Evolutionary conservation across 2,797 vertebrate genomes (phyloP).

Genomic region (Poecilia picta): DNA sequence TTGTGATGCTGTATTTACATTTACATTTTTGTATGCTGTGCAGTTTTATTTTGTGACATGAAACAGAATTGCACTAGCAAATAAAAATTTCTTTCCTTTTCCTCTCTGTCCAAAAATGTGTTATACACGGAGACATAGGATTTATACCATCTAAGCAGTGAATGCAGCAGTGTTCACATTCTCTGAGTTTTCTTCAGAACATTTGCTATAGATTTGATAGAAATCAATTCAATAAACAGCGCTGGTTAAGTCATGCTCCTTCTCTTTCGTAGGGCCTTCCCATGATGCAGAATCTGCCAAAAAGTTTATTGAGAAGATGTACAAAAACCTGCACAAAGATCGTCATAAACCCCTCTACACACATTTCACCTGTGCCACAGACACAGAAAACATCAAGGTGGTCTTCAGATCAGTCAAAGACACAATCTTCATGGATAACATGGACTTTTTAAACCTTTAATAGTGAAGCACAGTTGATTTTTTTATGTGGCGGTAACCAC

Average conservation of each 20-base stretch:
- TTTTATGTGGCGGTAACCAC: background rate
- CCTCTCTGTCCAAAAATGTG: background rate
- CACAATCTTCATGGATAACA: conserved; percentile 81
- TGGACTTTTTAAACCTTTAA: background rate
- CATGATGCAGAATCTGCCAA: conserved; percentile 63
- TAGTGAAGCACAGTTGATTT: background rate
- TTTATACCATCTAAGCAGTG: background rate
- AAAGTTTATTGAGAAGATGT: conserved; percentile 87
- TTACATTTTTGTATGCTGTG: background rate
- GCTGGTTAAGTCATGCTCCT: background rate
- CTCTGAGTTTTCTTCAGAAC: background rate
- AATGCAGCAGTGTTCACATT: background rate
- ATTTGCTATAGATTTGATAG: background rate
- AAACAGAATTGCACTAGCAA: background rate
- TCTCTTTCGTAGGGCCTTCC: background rate
- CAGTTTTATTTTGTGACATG: background rate
- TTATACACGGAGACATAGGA: background rate
- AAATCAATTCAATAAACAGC: background rate
- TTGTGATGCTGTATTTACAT: background rate
- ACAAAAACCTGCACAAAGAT: conserved; percentile 78
- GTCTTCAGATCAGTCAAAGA: conserved; percentile 88
- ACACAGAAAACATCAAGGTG: conserved; percentile 87
- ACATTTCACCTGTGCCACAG: conserved; percentile 90
- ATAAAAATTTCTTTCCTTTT: background rate
- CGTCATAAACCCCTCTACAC: conserved; percentile 83